Evolutionary conservation across 2,113 vertebrate species (phyloP), one percentile per base, ranked within the genome.

Genomic region (Chaenogobius annularis): DNA sequence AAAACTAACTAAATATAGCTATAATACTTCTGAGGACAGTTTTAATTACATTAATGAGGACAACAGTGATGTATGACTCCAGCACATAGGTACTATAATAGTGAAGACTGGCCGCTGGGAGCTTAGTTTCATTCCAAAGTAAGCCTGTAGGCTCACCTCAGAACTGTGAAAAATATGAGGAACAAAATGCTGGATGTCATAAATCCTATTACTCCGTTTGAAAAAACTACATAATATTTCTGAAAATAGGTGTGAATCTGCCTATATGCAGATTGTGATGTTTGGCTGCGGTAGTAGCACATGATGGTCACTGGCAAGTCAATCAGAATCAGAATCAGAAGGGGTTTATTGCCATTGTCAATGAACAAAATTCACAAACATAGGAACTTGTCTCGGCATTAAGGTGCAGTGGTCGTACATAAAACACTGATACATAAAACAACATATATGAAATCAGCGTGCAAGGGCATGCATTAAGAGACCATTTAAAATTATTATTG

Each of bases 1-100:
- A 2, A 85, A n/a, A n/a, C n/a, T 83, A 79, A 72, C 81, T 81
- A 79, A 85, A 88, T 84, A 85, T 85, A 84, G 68, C 20, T 0
- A 69, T 69, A 72, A 77, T 67, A 44, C 74, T 69, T 72, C 37
- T 0, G 75, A 85, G 79, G 85, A 66, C 68, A 14, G 72, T 73
- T 35, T 72, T 79, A 73, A 80, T 3, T 55, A 54, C 81, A 72
- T 55, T 72, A 85, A 83, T 66, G 72, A 68, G n/a, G 7, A n/a
- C 68, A 70, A 81, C 70, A 0, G 70, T 22, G 40, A 83, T 86
- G 77, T 59, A 74, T 86, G 66, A 82, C 64, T 62, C 74, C 48
- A 83, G 72, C 78, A 77, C 66, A 73, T 71, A n/a, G n/a, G n/a
- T n/a, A 62, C 61, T 74, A 84, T 78, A 79, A 75, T 37, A 55